Evolutionary conservation across 2,113 vertebrate genomes (phyloP).

Genomic region (Apistogramma diplotaenia): DNA sequence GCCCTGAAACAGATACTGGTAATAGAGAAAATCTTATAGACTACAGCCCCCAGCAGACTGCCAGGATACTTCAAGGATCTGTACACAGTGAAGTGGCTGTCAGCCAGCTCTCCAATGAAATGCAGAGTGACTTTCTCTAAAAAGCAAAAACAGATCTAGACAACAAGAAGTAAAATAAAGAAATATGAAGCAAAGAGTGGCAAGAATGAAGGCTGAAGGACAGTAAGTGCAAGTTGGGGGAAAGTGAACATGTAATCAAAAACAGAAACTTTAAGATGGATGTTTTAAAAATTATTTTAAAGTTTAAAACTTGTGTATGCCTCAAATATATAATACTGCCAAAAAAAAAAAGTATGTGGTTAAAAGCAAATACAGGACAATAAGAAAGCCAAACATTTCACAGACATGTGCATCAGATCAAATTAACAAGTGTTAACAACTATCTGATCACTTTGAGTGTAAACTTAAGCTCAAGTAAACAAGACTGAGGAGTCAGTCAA

Average conservation of each 20-base stretch:
- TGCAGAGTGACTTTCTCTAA: conserved; percentile 78
- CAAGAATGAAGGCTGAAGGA: neutral
- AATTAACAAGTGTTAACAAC: neutral
- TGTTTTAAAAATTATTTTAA: neutral
- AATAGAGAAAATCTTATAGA: conserved; percentile 22
- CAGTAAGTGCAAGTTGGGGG: neutral
- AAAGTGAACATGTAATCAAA: neutral
- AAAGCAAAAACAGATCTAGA: neutral
- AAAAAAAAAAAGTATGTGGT: neutral
- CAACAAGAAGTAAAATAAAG: neutral
- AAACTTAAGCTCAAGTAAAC: neutral
- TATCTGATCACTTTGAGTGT: conserved; percentile 5
- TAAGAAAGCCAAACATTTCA: conserved; percentile 24
- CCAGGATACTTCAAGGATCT: conserved; percentile 66
- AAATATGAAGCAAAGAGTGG: neutral
- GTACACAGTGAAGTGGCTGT: conserved; percentile 67
- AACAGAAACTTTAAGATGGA: neutral
- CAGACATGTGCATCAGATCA: conserved; percentile 18
- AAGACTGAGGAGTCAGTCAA: neutral
- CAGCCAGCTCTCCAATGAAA: conserved; percentile 75
- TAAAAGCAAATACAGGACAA: conserved; percentile 3
- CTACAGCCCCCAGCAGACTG: conserved; percentile 63
- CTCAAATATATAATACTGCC: conserved; percentile 66
- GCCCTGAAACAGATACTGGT: conserved; percentile 29
- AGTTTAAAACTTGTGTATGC: conserved; percentile 15